phyloP scores from a whole-genome alignment of 2,797 vertebrate species.

The Characodon lateralis region DNA sequence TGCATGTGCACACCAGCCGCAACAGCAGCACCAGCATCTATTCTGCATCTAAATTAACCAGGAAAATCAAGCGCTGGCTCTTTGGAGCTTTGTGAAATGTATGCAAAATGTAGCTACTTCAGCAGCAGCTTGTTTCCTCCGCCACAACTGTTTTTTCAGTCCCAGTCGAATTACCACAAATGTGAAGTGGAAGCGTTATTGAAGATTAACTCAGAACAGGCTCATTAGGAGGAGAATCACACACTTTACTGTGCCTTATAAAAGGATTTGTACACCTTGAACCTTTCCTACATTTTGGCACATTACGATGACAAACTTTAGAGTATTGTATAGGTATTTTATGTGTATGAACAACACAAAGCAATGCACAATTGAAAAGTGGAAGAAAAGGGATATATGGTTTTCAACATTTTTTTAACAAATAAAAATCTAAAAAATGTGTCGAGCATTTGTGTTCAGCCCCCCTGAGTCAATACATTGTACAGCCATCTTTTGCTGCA shows the following conservation, averaged over 20 bases:
- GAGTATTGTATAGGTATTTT: neutral
- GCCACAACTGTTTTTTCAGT: constrained; percentile 61
- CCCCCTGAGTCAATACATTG: too few species aligned
- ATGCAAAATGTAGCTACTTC: constrained; percentile 79
- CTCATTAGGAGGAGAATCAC: constrained; percentile 34
- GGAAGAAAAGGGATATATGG: neutral
- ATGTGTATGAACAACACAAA: neutral
- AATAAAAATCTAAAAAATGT: too few species aligned
- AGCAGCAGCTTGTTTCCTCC: constrained; percentile 54
- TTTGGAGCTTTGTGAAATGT: constrained; percentile 75
- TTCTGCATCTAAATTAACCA: constrained; percentile 79
- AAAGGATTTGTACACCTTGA: constrained; percentile 3
- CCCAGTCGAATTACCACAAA: constrained; percentile 47
- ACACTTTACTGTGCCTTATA: neutral
- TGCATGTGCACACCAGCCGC: constrained; percentile 75
- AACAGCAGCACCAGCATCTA: constrained; percentile 57
- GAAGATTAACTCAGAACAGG: constrained; percentile 44
- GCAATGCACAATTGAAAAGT: neutral
- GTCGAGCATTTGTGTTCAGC: too few species aligned
- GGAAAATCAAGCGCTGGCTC: constrained; percentile 71
- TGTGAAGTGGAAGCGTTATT: constrained; percentile 57
- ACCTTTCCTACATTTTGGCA: neutral
- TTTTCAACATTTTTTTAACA: neutral
- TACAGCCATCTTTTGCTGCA: too few species aligned
- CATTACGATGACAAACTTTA: neutral